Percentiles rank a stretch among this genome's conserved stretches.
Conservation (phyloP, 2,888 invertebrate genomes). For the Philereme vetulata region DNA sequence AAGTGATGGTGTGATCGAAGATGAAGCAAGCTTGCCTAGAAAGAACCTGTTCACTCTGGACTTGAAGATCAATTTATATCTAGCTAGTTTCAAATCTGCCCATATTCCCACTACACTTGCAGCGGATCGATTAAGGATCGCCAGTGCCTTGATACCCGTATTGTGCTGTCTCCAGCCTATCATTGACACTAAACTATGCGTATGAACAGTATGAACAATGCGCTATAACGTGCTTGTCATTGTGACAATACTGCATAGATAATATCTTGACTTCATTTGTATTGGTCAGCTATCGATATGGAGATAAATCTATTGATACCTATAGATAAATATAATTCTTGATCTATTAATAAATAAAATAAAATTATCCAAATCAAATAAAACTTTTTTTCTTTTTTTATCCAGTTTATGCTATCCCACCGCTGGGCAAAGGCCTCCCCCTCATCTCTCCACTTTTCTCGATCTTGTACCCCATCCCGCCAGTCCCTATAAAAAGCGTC, state of each 20-base stretch:
- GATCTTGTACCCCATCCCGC: too few relatives aligned
- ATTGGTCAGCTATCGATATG: slow-evolving; percentile 19
- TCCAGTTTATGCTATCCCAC: too few relatives aligned
- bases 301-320: slow-evolving; percentile 11
- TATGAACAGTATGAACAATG: slow-evolving; percentile 24
- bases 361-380: too few relatives aligned
- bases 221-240: slow-evolving; percentile 40
- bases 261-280: slow-evolving; percentile 20
- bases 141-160: slow-evolving; percentile 65
- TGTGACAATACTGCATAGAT: slow-evolving; percentile 27
- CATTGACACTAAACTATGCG: slow-evolving; percentile 51
- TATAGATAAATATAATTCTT: neutral
- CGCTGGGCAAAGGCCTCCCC: too few relatives aligned
- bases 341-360: too few relatives aligned
- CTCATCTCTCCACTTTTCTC: too few relatives aligned
- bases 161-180: slow-evolving; percentile 77
- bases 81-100: neutral
- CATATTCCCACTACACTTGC: slow-evolving; percentile 23
- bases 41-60: too few relatives aligned
- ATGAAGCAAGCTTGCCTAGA: too few relatives aligned
- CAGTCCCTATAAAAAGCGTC: too few relatives aligned
- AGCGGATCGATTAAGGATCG: slow-evolving; percentile 65
- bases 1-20: too few relatives aligned
- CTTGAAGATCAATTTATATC: too few relatives aligned
- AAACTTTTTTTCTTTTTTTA: too few relatives aligned